These are phyloP conservation scores for Lycia hirtaria DNA, from an alignment of 2,888 invertebrate genomes.

Conservation along the genomic window DNA sequence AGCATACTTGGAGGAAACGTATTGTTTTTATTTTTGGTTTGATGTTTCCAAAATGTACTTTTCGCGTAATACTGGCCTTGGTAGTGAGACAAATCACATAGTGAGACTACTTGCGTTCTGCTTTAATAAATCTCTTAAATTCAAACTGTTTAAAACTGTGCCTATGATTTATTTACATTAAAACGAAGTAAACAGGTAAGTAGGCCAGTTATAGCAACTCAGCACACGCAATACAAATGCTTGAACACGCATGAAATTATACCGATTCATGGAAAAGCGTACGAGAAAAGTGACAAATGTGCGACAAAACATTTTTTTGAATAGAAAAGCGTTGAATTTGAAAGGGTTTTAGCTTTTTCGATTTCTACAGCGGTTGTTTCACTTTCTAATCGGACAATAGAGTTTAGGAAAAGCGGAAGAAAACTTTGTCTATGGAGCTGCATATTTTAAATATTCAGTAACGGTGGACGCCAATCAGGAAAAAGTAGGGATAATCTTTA, in stretches of 20 bases:
- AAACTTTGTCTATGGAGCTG: not conserved
- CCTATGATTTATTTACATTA: constrained; percentile 10
- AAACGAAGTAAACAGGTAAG: constrained; percentile 42
- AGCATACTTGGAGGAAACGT: too few relatives aligned
- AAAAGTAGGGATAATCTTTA: too few relatives aligned
- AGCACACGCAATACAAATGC: constrained; percentile 21
- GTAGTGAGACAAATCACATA: too few relatives aligned
- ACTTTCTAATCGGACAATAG: constrained; percentile 10
- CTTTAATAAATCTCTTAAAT: too few relatives aligned
- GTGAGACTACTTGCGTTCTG: too few relatives aligned
- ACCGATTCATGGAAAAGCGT: not conserved
- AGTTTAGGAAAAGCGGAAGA: constrained; percentile 1
- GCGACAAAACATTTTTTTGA: not conserved
- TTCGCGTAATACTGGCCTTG: too few relatives aligned
- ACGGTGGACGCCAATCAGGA: too few relatives aligned
- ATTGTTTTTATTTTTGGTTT: too few relatives aligned
- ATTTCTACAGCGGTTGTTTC: not conserved
- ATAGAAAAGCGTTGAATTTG: not conserved
- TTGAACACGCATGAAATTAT: constrained; percentile 11
- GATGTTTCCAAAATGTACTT: too few relatives aligned
- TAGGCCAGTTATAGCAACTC: constrained; percentile 49
- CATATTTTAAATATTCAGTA: not conserved
- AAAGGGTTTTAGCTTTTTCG: constrained; percentile 7
- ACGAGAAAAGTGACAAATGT: not conserved
- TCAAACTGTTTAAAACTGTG: not conserved